Evolutionary conservation across 2,797 vertebrate species (phyloP), one percentile per base, ranked within the genome.

Genomic region (Podarcis lilfordi): DNA sequence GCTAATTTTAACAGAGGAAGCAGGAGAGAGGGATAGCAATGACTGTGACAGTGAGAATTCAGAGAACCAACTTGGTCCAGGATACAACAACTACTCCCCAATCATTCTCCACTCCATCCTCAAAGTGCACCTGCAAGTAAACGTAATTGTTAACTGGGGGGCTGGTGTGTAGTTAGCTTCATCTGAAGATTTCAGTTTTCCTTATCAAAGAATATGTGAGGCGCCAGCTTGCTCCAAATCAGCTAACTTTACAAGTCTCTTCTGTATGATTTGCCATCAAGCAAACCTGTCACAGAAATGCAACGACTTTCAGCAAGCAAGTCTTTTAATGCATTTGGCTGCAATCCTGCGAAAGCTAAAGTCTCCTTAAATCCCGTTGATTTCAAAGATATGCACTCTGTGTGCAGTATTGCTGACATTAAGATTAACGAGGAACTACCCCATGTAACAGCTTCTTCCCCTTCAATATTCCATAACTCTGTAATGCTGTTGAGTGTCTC

Each of bases 221-320:
- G 55, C 61, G 35, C 69, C 29, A 15, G 11, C n/a, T 71, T 32
- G 17, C 6, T 35, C 32, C 27, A 77, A 40, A 19, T 85, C 29
- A 74, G 13, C n/a, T 55, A 85, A 11, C 37, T 87, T 6, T 1
- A 71, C 8, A 40, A 17, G n/a, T 72, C 59, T 76, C 7, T 80
- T 43, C 88, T 83, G 32, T 43, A 59, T 86, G 4, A 82, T 74
- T 92, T 94, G 86, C 86, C 90, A 92, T 85, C 88, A 91, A 76
- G 87, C 78, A 87, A 43, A 66, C 72, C 83, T 80, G 87, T 69
- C 8, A 35, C 25, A 59, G 74, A 59, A 77, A 71, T 7, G 29
- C 59, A 21, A 68, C 13, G 25, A 17, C 29, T 82, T 43, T 66
- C 25, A 66, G 25, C 25, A 27, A 19, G 29, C 27, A 1, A 68